A percentile compares a stretch with the other conserved stretches of the same genome.
Evolutionary conservation across 2,888 invertebrate genomes (phyloP).

Genomic region (Dyspetes luteomarginatus): DNA sequence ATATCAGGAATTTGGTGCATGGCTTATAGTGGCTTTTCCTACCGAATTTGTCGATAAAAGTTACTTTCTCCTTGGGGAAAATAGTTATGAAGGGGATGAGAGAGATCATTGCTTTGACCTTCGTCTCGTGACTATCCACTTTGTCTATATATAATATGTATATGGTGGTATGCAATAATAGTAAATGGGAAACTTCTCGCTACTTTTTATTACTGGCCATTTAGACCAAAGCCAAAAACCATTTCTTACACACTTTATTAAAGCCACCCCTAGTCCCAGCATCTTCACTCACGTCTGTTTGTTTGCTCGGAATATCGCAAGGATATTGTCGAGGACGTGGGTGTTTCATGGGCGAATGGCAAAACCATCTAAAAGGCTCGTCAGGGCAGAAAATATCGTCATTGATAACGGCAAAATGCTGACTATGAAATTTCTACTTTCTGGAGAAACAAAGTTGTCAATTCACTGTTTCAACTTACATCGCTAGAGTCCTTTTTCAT

Average conservation of each 20-base stretch:
- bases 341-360: background rate
- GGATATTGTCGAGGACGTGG: background rate
- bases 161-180: too few relatives aligned
- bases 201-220: constrained; percentile 31
- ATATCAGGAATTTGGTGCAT: constrained; percentile 13
- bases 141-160: background rate
- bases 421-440: background rate
- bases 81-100: background rate
- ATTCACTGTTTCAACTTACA: background rate
- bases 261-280: background rate
- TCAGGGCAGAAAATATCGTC: background rate
- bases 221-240: constrained; percentile 10
- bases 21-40: background rate
- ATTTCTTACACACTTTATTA: constrained; percentile 16
- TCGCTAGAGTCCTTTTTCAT: background rate
- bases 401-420: background rate
- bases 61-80: constrained; percentile 6
- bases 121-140: background rate
- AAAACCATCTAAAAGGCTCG: background rate
- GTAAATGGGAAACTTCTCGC: background rate
- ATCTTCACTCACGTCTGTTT: background rate
- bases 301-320: background rate
- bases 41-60: constrained; percentile 34
- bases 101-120: constrained; percentile 19
- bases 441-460: background rate